Evolutionary conservation across 2,113 vertebrate genomes (phyloP).

Genomic region (Chaetodon auriga): DNA sequence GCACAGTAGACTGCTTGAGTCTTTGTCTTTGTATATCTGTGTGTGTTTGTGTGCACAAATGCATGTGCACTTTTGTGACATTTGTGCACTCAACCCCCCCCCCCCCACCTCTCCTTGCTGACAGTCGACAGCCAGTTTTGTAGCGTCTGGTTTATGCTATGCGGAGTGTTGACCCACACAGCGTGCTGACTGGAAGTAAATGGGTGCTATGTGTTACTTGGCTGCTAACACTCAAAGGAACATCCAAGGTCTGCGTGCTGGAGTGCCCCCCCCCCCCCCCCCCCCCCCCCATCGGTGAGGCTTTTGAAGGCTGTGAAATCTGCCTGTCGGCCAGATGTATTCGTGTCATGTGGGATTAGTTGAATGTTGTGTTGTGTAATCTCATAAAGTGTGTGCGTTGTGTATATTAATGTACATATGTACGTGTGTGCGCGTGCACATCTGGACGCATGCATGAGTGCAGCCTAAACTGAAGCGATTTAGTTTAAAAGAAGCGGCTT

Average conservation of each 20-base stretch:
- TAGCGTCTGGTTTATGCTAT: conserved; percentile 32
- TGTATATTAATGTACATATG: conserved; percentile 29
- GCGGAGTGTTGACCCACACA: conserved; percentile 31
- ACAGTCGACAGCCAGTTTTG: conserved; percentile 33
- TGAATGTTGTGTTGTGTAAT: conserved; percentile 45
- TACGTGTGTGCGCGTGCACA: not conserved
- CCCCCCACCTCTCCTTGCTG: not conserved
- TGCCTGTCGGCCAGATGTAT: conserved; percentile 64
- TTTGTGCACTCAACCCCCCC: not conserved
- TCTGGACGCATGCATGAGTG: not conserved
- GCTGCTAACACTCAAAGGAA: conserved; percentile 33
- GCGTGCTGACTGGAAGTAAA: conserved; percentile 31
- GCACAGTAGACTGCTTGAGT: conserved; percentile 14
- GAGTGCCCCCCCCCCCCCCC: not conserved
- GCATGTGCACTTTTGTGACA: conserved; percentile 16
- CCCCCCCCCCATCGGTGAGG: not conserved
- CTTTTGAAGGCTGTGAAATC: conserved; percentile 65
- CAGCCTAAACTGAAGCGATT: conserved; percentile 18
- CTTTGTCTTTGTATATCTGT: not conserved
- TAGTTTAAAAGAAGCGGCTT: not conserved
- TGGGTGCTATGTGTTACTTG: conserved; percentile 3
- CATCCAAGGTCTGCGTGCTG: conserved; percentile 15
- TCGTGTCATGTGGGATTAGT: conserved; percentile 65
- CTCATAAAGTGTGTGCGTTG: conserved; percentile 26
- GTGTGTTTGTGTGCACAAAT: not conserved